Base-by-base conservation (phyloP, 2,888 invertebrate species). In the Ormyrus rosae region DNA sequence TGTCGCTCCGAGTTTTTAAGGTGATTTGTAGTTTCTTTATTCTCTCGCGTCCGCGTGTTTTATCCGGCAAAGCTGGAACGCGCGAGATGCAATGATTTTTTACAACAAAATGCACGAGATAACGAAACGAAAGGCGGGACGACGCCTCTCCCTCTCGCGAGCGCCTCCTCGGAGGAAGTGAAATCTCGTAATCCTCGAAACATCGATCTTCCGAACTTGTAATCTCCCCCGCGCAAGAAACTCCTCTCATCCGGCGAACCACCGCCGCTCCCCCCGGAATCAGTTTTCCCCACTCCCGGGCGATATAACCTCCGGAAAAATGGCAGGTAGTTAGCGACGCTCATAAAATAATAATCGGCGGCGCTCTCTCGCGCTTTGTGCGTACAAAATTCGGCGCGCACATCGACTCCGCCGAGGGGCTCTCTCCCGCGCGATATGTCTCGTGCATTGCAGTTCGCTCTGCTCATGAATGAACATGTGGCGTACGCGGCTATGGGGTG, bases 391-490 rank as follows among this genome's bases (percentile, higher is more conserved):
- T 53, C 34, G 13, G 34, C 45, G 10, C 60, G 55, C 58, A 13
- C 58, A 13, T 65, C 34, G 4, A 46, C 4, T 19, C 19, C 19
- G 2, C 19, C 19, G 19, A 19, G 19, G 19, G 19, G 19, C 19
- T 19, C 19, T 19, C 13, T 13, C 13, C 13, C 13, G 19, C 19
- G 19, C 19, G 19, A 19, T 19, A 19, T 19, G 13, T 2, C 19
- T 19, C 19, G 50, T 56, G 60, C 60, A 55, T 19, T 19, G 10
- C 6, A 19, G 6, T 55, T 45, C 53, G 10, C 10, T 13, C 51
- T 48, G 83, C 83, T 84, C 83, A 84, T 84, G 84, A 87, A 85
- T 84, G 88, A 89, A 88, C 89, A 90, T 90, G 89, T 89, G 89
- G 89, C 85, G 70, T 74, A 68, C 83, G 73, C 83, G 73, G 63